Evolutionary conservation across 2,113 vertebrate genomes (phyloP), one percentile per base, ranked within the genome.

Genomic region (Spilogale gracilis): DNA sequence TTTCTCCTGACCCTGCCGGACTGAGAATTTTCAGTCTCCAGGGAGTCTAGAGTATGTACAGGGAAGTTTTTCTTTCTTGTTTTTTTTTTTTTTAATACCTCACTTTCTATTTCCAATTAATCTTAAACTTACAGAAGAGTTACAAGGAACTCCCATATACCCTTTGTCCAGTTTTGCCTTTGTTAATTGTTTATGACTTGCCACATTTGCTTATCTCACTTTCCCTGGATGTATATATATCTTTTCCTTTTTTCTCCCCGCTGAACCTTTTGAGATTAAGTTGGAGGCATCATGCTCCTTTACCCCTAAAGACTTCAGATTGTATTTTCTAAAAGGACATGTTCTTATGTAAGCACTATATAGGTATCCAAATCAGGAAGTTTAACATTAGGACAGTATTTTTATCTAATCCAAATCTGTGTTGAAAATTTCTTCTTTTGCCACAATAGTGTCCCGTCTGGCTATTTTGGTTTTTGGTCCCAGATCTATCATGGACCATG

Each of bases 41-140:
- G 48, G 78, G 82, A 85, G 78, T 58, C 80, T 81, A 83, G 67
- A 32, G 21, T 91, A 32, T 76, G 6, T 43, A 52, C 43, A 69
- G 11, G 18, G 12, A 94, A 48, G 3, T 54, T 91, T 95, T 38
- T 91, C 38, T 60, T 93, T 82, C 27, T 95, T 91, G 38, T n/a
- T 83, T 87, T n/a, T 25, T 43, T 56, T 54, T 54, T n/a, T 78
- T 88, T 83, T 27, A 76, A 50, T 81, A 65, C 32, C 18, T 87
- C 20, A 71, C 16, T 48, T 83, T 86, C 52, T 63, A 80, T 60
- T 94, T 92, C 89, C 48, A 91, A 91, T 76, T 71, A 48, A 65
- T 87, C 32, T 90, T 89, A 76, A 69, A 84, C 61, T 80, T 94
- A 82, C 20, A 90, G 38, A 73, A 90, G 32, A 83, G 43, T 80